A percentile compares a stretch with the other conserved stretches of the same genome.
phyloP scores from a whole-genome alignment of 1,140 invertebrate species.

The Pseudoatta argentina region DNA sequence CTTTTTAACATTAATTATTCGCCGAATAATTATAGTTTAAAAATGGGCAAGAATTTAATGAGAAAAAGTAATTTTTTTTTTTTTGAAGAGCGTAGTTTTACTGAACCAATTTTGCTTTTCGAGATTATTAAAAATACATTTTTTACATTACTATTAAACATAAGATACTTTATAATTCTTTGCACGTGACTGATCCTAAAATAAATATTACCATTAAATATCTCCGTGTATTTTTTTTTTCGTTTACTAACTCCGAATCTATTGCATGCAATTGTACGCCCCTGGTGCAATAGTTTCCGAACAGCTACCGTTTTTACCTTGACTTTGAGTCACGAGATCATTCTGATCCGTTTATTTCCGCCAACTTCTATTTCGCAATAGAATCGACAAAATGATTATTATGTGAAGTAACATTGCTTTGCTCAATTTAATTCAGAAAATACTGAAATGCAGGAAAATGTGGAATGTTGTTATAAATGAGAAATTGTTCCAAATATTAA shows the following conservation, averaged over 20 bases:
- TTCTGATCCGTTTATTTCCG: background rate
- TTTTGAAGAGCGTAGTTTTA: too few relatives aligned
- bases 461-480: background rate
- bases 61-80: too few relatives aligned
- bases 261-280: background rate
- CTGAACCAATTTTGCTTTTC: too few relatives aligned
- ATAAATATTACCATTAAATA: background rate
- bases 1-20: too few relatives aligned
- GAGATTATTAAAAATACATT: background rate
- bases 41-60: too few relatives aligned
- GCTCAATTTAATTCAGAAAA: conserved; percentile 1
- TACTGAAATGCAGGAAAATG: background rate
- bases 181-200: background rate
- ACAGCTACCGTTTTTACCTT: conserved; percentile 1
- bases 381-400: background rate
- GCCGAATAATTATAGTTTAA: too few relatives aligned
- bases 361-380: background rate
- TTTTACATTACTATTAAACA: background rate
- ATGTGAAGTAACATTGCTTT: background rate
- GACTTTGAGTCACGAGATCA: conserved; percentile 3
- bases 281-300: background rate
- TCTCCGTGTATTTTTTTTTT: background rate
- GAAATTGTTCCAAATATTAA: background rate
- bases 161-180: background rate
- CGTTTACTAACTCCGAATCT: background rate